Base-by-base conservation (phyloP, 2,888 invertebrate genomes). In the Coelopa pilipes region DNA sequence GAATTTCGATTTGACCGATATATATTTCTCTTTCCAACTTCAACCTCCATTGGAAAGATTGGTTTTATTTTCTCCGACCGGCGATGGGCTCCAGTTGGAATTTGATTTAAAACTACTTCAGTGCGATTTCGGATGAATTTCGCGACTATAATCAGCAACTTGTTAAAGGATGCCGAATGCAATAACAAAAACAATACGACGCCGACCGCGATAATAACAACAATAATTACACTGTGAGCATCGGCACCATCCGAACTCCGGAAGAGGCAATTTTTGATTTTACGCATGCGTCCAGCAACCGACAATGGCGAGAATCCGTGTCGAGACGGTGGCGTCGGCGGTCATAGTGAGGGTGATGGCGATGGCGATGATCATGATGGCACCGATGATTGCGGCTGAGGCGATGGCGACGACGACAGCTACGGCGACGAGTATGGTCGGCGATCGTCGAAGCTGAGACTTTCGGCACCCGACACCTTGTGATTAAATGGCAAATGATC, bases 241-340 rank as follows among this genome's bases (percentile, higher is more conserved):
- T 11, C 19, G 19, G 24, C 57, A 59, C 17, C 24, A 24, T 21
- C 19, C 19, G 21, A 53, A 55, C 55, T 55, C 55, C 68, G 68
- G 68, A 68, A 68, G 68, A 57, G 21, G 45, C 17, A 69, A 69
- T 69, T 69, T 69, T 47, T 45, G 59, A 69, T 69, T 69, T 69
- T 59, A 69, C 69, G 69, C 69, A 69, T 69, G 59, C 59, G 69
- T 34, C 34, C 69, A 17, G 13, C 59, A 53, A 9, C n/a, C 53
- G 53, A 53, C 53, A n/a, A 53, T 53, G 15, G 53, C 53, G 53
- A 53, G 53, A 4, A 34, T 34, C 15, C 3, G 4, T 7, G n/a
- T 53, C 53, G n/a, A 24, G 7, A 11, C 0, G 34, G 15, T 21
- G 24, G 24, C 59, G 7, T 9, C 60, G 15, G 34, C 11, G 34